Conservation (phyloP, 2,797 vertebrate species). For the Microchirus variegatus region DNA sequence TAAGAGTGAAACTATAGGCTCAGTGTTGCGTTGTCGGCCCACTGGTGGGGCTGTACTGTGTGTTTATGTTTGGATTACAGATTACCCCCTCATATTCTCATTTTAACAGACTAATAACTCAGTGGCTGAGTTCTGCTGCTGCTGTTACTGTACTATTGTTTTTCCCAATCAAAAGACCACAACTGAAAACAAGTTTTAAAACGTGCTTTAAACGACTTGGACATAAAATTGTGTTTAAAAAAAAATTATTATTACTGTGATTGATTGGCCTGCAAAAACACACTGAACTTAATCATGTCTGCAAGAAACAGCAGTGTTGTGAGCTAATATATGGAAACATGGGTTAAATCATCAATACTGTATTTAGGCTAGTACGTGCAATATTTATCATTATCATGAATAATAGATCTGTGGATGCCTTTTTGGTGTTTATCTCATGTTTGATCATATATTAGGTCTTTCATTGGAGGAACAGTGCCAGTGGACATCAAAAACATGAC, state of each 20-base stretch:
- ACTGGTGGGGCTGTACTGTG: background rate
- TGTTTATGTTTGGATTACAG: conserved; percentile 5
- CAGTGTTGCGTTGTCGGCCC: too few species aligned
- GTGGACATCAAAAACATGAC: background rate
- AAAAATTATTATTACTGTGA: background rate
- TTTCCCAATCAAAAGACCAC: background rate
- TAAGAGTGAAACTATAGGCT: background rate
- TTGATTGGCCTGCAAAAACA: background rate
- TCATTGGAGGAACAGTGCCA: background rate
- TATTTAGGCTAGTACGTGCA: too few species aligned
- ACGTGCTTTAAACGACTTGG: background rate
- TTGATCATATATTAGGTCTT: background rate
- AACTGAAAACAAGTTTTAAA: conserved; percentile 8
- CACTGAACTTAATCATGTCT: background rate
- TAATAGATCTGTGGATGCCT: background rate
- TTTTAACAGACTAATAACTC: conserved; percentile 1
- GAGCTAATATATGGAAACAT: background rate
- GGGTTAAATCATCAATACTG: background rate
- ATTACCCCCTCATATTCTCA: conserved; percentile 18
- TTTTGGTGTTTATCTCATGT: background rate
- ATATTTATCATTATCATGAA: too few species aligned
- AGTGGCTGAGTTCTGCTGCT: background rate
- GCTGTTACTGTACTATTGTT: conserved; percentile 1
- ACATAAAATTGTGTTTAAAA: background rate
- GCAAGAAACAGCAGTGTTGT: too few species aligned